Conservation (phyloP, 2,797 vertebrate genomes). For the Phrynocephalus forsythii region DNA sequence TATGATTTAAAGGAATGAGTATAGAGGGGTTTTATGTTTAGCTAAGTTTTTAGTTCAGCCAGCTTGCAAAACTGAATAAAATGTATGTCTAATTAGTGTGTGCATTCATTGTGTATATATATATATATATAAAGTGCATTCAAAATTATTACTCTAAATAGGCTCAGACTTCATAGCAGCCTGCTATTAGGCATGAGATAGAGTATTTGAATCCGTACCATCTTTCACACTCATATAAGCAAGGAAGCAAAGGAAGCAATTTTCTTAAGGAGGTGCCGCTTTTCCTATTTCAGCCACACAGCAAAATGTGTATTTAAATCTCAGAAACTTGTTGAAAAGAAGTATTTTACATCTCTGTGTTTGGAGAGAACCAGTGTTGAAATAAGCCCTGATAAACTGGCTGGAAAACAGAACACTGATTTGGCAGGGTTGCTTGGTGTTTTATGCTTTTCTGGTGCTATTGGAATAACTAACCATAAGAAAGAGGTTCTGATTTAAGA, state of each 20-base stretch:
- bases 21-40: slow-evolving; percentile 69
- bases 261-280: slow-evolving; percentile 69
- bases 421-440: slow-evolving; percentile 36
- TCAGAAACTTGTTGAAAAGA: slow-evolving; percentile 54
- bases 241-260: slow-evolving; percentile 67
- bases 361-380: slow-evolving; percentile 40
- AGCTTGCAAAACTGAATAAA: slow-evolving; percentile 67
- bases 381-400: slow-evolving; percentile 57
- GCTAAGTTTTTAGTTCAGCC: slow-evolving; percentile 75
- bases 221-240: no score
- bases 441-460: slow-evolving; percentile 40
- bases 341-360: not conserved
- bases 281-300: slow-evolving; percentile 52
- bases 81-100: slow-evolving; percentile 72
- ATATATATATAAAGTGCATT: slow-evolving; percentile 60
- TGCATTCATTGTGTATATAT: slow-evolving; percentile 70
- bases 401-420: slow-evolving; percentile 36
- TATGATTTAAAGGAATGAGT: slow-evolving; percentile 72
- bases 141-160: slow-evolving; percentile 61
- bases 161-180: slow-evolving; percentile 65
- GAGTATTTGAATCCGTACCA: slow-evolving; percentile 46
- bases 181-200: slow-evolving; percentile 60
- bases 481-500: slow-evolving; percentile 51
- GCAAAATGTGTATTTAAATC: slow-evolving; percentile 53
- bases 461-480: slow-evolving; percentile 26